phyloP scores from a whole-genome alignment of 2,888 invertebrate genomes.

The Agonopterix subpropinquella region DNA sequence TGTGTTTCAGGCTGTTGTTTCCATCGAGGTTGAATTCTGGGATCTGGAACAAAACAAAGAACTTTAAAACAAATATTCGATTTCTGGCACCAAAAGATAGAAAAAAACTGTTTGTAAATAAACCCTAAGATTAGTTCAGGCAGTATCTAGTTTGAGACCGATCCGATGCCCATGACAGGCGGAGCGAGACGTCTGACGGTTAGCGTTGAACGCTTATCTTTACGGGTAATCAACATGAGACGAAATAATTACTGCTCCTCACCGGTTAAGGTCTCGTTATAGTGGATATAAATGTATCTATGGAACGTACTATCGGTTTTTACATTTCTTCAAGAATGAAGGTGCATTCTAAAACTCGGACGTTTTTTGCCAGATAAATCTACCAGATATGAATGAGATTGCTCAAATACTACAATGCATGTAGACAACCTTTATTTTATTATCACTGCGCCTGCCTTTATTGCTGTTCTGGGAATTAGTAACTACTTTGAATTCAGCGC shows the following conservation, averaged over 20 bases:
- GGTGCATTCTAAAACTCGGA: neutral
- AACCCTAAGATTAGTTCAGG: no score
- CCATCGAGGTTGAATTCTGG: slow-evolving; percentile 78
- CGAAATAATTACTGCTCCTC: slow-evolving; percentile 13
- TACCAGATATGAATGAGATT: neutral
- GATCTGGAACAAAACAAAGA: slow-evolving; percentile 52
- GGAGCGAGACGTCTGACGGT: neutral
- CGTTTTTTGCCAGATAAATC: neutral
- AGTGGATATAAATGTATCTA: no score
- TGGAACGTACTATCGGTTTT: no score
- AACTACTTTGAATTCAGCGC: slow-evolving; percentile 54
- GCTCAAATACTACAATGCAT: neutral
- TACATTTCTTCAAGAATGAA: no score
- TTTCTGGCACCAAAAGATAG: no score
- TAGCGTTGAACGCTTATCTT: slow-evolving; percentile 19
- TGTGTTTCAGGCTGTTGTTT: slow-evolving; percentile 68
- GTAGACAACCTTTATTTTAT: slow-evolving; percentile 9
- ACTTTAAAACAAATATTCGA: neutral
- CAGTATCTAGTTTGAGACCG: no score
- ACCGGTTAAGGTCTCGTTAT: neutral
- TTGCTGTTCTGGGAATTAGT: slow-evolving; percentile 52
- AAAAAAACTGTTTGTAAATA: no score
- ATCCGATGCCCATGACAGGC: neutral
- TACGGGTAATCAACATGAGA: slow-evolving; percentile 25
- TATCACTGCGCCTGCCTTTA: slow-evolving; percentile 24